phyloP scores from a whole-genome alignment of 2,797 vertebrate species.

The Dendrocincla tyrannina region DNA sequence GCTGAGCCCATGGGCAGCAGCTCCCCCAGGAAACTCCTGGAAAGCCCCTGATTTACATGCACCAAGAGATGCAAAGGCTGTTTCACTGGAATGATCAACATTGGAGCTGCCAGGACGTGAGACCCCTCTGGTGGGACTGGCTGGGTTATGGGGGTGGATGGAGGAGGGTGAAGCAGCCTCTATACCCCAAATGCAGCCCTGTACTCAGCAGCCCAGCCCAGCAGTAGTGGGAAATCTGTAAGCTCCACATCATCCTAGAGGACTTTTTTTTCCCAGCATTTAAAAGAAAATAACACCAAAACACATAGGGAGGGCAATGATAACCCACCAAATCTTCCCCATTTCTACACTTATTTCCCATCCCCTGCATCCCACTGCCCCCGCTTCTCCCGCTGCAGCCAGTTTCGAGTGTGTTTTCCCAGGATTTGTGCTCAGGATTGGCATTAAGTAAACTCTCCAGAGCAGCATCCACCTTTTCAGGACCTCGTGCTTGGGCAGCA shows the following conservation, averaged over 20 bases:
- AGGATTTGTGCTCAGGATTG: background rate
- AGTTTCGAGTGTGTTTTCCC: background rate
- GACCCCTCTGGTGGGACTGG: background rate
- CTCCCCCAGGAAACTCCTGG: background rate
- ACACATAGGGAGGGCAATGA: background rate
- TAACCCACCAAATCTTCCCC: background rate
- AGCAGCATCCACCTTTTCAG: background rate
- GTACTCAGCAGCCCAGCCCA: background rate
- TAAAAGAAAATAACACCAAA: background rate
- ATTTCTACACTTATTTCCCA: background rate
- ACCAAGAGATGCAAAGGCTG: background rate
- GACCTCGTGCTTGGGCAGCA: accelerated
- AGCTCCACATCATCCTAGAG: accelerated
- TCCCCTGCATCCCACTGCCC: background rate
- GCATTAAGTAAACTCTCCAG: background rate
- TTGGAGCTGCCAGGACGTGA: background rate
- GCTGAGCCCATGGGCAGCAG: background rate
- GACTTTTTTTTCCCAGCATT: background rate
- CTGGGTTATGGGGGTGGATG: background rate
- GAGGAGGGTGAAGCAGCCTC: background rate
- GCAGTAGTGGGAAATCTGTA: background rate
- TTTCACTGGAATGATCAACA: accelerated
- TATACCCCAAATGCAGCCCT: background rate
- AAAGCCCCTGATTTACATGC: background rate
- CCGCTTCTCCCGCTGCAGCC: background rate